Evolutionary conservation across 2,888 invertebrate species (phyloP), one percentile per base, ranked within the genome.

Genomic region (Drosophila pegasa): DNA sequence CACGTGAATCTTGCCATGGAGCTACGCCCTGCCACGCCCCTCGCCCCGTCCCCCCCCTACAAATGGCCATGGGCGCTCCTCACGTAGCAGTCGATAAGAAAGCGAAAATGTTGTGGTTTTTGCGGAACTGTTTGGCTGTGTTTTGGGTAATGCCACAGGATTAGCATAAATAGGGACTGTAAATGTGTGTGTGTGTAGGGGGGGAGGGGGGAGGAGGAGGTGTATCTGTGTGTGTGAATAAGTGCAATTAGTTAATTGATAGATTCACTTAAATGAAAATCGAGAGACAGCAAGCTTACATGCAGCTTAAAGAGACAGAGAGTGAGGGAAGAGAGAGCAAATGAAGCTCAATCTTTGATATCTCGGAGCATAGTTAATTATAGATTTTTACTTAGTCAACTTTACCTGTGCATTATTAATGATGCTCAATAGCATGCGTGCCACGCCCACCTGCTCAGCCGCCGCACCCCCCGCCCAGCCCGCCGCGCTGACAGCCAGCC

Each of bases 161-260:
- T 87, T 81, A 74, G 69, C 81, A 87, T 81, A 87, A 78, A 66
- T 61, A 65, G 29, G 27, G 7, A 25, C 16, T 16, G 3, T 10
- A 3, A 10, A 2, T 22, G 31, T 33, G n/a, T 6, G 33, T 18
- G 4, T n/a, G 9, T 6, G 14, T 7, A 10, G 16, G 25, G 14
- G 16, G 25, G 7, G 47, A 4, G 51, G 37, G 27, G 3, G 31
- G 25, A 2, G 1, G 27, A 18, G 37, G 27, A 18, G 2, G 38
- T 14, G 18, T 16, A 38, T 27, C 45, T 27, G 43, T 25, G 25
- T 8, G 10, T 48, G 22, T 38, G 55, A 27, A 68, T 59, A 62
- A 78, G 63, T 75, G 71, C 72, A 80, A 83, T 82, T 78, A 75
- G 63, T 67, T 86, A 80, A 84, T 82, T 87, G 87, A 80, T 80